Base-by-base conservation (phyloP, 2,797 vertebrate species). In the Lutjanus argentimaculatus region DNA sequence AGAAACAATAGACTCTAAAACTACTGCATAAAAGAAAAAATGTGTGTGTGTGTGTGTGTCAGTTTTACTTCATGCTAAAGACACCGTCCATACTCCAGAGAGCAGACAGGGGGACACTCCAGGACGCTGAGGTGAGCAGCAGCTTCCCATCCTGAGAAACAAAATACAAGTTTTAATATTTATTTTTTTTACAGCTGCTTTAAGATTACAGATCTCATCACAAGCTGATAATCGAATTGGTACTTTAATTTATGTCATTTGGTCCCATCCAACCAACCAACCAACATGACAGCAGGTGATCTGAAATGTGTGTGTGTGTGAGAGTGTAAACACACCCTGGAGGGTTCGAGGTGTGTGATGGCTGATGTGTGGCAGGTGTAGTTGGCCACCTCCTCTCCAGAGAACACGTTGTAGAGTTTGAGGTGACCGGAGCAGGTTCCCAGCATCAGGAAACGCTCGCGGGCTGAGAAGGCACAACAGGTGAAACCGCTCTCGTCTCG, bases 31-130 rank as follows among this genome's bases (percentile, higher is more conserved):
- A 36, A 36, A 36, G 2, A 36, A 36, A 36, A 36, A 36, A 64
- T 12, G 42, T 22, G 45, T 40, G 43, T 19, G 61, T 30, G 48
- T 10, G 42, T 16, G 21, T 36, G 72, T 4, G 59, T 7, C 8
- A 1, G 5, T 92, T 96, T 89, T 95, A 99, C 98, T 98, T 99
- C 96, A 97, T 97, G 91, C 96, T 97, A 84, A 99, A 99, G 86
- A 97, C 97, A 7, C 96, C 96, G 25, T 98, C 98, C 96, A 98
- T 97, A 67, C 97, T 97, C 98, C 98, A 99, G 66, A 99, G 95
- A 0, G 97, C 97, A 62, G 98, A 99, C 52, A 98, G 87, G 6
- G 98, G 98, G 70, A 97, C 96, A 71, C 97, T 97, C 98, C 98
- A 99, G 0, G 97, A 98, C 30, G 97, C 97, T 42, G 98, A 99